Evolutionary conservation across 2,113 vertebrate species (phyloP).

Genomic region (Brachypodius melanocephalos): DNA sequence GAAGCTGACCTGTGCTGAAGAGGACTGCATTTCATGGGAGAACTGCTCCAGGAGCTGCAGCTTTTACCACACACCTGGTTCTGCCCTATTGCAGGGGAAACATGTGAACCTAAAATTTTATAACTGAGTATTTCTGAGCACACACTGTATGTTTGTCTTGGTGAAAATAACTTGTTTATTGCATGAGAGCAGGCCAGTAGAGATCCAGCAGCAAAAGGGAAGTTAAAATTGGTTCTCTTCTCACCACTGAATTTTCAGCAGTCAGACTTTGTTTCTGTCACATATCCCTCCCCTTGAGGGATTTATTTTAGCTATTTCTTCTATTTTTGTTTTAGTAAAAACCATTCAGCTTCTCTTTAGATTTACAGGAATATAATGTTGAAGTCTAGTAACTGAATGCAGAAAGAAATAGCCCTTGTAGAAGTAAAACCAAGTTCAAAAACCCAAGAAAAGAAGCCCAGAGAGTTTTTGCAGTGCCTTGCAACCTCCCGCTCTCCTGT

Average conservation of each 20-base stretch:
- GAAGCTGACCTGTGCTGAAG: not conserved
- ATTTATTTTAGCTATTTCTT: not conserved
- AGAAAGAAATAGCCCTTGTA: constrained; percentile 16
- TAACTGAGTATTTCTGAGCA: constrained; percentile 39
- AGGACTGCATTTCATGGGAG: not conserved
- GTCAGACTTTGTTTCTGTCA: constrained; percentile 25
- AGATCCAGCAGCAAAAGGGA: constrained; percentile 64
- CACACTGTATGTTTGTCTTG: constrained; percentile 50
- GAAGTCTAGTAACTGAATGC: constrained; percentile 28
- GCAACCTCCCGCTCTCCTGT: not conserved
- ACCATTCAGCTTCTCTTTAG: not conserved
- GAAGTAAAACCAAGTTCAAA: not conserved
- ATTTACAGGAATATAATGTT: constrained; percentile 28
- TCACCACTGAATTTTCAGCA: constrained; percentile 64
- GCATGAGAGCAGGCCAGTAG: constrained; percentile 75
- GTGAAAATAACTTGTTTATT: constrained; percentile 38
- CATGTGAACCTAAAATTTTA: constrained; percentile 57
- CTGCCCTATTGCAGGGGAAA: constrained; percentile 58
- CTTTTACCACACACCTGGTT: constrained; percentile 2
- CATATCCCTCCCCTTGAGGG: constrained; percentile 32
- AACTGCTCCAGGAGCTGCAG: not conserved
- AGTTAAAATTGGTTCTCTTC: constrained; percentile 82
- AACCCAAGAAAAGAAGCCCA: not conserved
- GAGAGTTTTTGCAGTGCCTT: not conserved
- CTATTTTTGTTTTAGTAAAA: not conserved